Conservation (phyloP, 53 echinoderm and acorn worm genomes). For the Arbacia lixula region DNA sequence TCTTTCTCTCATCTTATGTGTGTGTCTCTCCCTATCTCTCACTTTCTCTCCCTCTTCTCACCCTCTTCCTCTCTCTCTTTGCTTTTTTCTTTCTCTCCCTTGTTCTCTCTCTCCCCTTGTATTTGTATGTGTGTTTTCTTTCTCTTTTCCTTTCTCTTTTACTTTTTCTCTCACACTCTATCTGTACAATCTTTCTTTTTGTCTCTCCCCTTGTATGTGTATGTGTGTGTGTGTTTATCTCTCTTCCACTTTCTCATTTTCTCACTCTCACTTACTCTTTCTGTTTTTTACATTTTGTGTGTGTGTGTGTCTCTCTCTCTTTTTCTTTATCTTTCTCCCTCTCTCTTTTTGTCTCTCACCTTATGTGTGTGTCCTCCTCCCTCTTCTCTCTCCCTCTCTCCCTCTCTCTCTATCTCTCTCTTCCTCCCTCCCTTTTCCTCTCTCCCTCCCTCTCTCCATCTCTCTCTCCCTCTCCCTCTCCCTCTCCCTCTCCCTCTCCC, state of each 20-base stretch:
- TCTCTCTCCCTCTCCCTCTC: background rate
- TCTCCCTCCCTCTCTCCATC: background rate
- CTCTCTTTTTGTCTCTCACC: background rate
- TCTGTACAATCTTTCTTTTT: background rate
- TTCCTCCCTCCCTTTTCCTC: background rate
- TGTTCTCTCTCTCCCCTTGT: background rate
- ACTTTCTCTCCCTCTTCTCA: background rate
- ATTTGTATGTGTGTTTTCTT: background rate
- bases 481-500: background rate
- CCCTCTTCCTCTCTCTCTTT: background rate
- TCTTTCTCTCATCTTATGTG: too few relatives aligned
- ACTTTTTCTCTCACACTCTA: background rate
- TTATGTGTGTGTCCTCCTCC: background rate
- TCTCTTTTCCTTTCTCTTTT: background rate
- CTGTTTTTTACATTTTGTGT: too few relatives aligned
- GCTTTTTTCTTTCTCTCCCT: background rate
- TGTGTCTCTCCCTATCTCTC: background rate
- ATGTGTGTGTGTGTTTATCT: background rate
- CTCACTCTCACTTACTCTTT: background rate
- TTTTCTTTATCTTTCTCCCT: background rate
- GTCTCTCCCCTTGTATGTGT: background rate
- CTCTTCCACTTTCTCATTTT: background rate
- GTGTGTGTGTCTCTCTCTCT: too few relatives aligned
- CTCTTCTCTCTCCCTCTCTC: background rate
- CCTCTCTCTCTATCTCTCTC: background rate